Conservation (phyloP, 2,888 invertebrate genomes). For the Rhagium mordax region DNA sequence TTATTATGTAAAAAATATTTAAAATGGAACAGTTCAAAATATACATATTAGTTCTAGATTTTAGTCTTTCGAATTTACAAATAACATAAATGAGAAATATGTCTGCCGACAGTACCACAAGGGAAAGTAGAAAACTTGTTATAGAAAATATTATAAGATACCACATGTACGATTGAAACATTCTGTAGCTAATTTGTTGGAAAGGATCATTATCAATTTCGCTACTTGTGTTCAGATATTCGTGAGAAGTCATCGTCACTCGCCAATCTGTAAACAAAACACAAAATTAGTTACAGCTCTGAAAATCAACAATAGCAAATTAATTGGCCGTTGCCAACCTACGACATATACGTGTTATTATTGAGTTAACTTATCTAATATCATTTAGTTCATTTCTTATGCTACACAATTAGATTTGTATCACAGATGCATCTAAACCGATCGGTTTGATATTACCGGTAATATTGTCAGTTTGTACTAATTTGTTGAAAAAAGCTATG, state of each 20-base stretch:
- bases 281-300: too few species aligned
- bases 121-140: slow-evolving; percentile 29
- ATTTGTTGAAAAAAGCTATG: too few species aligned
- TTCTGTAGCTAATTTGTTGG: slow-evolving; percentile 6
- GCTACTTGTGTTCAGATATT: slow-evolving; percentile 31
- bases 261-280: background rate
- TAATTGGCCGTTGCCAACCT: too few species aligned
- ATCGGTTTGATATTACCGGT: too few species aligned
- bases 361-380: too few species aligned
- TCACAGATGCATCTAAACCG: too few species aligned
- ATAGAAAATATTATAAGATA: slow-evolving; percentile 17
- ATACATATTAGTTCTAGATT: slow-evolving; percentile 16
- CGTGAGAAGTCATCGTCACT: background rate
- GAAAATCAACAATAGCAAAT: too few species aligned
- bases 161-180: background rate
- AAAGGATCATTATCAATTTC: slow-evolving; percentile 39
- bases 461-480: too few species aligned
- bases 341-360: too few species aligned
- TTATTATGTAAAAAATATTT: slow-evolving; percentile 11
- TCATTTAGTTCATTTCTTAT: too few species aligned
- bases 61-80: slow-evolving; percentile 35
- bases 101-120: slow-evolving; percentile 28
- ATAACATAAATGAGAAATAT: slow-evolving; percentile 40
- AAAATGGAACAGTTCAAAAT: slow-evolving; percentile 25
- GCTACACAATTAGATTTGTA: too few species aligned